Evolutionary conservation across 2,113 vertebrate species (phyloP), one percentile per base, ranked within the genome.

Genomic region (Sander vitreus): DNA sequence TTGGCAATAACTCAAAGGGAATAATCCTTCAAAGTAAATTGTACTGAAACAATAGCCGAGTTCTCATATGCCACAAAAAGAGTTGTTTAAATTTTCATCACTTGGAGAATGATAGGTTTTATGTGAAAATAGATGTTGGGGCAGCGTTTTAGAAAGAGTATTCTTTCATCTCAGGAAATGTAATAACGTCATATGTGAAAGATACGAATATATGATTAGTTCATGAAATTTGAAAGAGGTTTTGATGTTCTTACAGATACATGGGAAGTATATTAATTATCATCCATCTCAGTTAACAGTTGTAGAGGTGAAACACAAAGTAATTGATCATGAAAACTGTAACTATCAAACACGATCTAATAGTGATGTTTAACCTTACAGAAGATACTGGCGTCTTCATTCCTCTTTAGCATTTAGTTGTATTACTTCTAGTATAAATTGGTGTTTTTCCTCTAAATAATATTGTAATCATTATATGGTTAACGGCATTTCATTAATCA

Each of bases 121-220:
- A 74, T 76, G 30, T 85, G 67, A 69, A 39, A 19, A 65, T 76
- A n/a, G 48, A 6, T 78, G 18, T 77, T 36, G 2, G 18, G 21
- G 47, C 23, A 51, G 68, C 9, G 1, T 57, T 74, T 67, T 57
- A 47, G n/a, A 76, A 21, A 80, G 9, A 5, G 27, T 66, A 16
- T 60, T 74, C 59, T 83, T 70, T 84, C 45, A 80, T 78, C 84
- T 89, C 86, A 90, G 86, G 90, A 90, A 90, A 84, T 82, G 39
- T 25, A 43, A 64, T 73, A 45, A 68, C 65, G 1, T 58, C 1
- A 58, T 83, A 4, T 75, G 48, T 83, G 55, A 78, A 72, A 27
- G 36, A 73, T 60, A 0, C 73, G 16, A 39, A 59, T 54, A 33
- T 39, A 71, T 76, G 39, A 71, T 47, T 27, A 39, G 39, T 51